These are phyloP conservation scores for Berghia stephanieae DNA, from an alignment of 1,140 invertebrate genomes.

Conservation along the genomic window DNA sequence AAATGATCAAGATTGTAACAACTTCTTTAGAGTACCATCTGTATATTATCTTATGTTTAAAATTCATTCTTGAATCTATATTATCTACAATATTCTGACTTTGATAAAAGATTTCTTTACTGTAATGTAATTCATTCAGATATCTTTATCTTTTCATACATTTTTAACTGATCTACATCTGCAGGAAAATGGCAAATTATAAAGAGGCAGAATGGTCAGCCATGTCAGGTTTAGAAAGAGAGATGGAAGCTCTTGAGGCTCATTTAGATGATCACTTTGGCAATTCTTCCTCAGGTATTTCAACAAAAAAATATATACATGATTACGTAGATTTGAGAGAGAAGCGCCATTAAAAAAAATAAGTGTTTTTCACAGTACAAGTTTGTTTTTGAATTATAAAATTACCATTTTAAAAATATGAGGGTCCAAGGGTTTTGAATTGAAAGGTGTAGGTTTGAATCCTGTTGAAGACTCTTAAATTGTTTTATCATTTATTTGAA, in stretches of 20 bases:
- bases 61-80: background rate
- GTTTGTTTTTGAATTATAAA: background rate
- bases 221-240: slow-evolving; percentile 58
- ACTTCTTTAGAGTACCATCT: too few species aligned
- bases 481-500: too few species aligned
- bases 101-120: background rate
- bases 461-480: background rate
- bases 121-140: background rate
- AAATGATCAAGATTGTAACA: too few species aligned
- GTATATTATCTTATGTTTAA: too few species aligned
- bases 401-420: background rate
- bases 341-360: background rate
- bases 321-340: background rate
- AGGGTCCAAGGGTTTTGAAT: background rate
- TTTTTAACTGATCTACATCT: slow-evolving; percentile 15
- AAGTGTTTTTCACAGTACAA: background rate
- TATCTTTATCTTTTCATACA: background rate
- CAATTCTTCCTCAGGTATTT: too few species aligned
- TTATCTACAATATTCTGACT: background rate
- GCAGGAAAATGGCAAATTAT: slow-evolving; percentile 61
- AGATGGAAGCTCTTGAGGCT: slow-evolving; percentile 58
- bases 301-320: too few species aligned
- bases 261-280: slow-evolving; percentile 56
- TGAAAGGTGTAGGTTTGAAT: background rate
- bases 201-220: slow-evolving; percentile 64